phyloP scores from a whole-genome alignment of 2,888 invertebrate species.

The Mactromeris polynyma region DNA sequence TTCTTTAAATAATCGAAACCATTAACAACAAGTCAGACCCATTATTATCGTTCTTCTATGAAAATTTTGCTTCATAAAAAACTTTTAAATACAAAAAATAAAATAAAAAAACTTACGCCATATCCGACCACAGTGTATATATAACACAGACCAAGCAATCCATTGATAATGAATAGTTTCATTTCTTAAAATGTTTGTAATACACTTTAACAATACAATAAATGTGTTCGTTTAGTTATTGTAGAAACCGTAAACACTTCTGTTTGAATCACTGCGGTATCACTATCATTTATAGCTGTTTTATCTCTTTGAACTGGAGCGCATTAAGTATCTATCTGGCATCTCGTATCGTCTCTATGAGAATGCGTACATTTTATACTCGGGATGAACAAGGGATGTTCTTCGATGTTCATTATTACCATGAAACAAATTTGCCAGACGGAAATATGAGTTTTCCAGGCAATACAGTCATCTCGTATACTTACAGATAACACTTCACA shows the following conservation, averaged over 20 bases:
- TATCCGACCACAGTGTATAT: not conserved
- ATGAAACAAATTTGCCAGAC: too few relatives aligned
- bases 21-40: too few relatives aligned
- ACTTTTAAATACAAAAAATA: too few relatives aligned
- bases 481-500: too few relatives aligned
- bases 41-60: too few relatives aligned
- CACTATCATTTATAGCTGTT: not conserved
- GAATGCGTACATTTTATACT: not conserved
- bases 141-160: not conserved
- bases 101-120: not conserved
- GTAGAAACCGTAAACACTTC: not conserved
- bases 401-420: not conserved
- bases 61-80: too few relatives aligned
- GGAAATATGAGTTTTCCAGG: too few relatives aligned
- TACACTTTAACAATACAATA: not conserved
- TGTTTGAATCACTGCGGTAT: not conserved
- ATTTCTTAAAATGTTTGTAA: not conserved
- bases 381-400: constrained; percentile 2
- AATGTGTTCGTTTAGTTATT: not conserved
- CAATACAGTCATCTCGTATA: too few relatives aligned
- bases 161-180: not conserved
- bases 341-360: not conserved
- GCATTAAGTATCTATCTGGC: not conserved
- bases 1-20: too few relatives aligned
- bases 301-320: not conserved